Base-by-base conservation (phyloP, 2,888 invertebrate species). In the Nymphalis polychloros region DNA sequence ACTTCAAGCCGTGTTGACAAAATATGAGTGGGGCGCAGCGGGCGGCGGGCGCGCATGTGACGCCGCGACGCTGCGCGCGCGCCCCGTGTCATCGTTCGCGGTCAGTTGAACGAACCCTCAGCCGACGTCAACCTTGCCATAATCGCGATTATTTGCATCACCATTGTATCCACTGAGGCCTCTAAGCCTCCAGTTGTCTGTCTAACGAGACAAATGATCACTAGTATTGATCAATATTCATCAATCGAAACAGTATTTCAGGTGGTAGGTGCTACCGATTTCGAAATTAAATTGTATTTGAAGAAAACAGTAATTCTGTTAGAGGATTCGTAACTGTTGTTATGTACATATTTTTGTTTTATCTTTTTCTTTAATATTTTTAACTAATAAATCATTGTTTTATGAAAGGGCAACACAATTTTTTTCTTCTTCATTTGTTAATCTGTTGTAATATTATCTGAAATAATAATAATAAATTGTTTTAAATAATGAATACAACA, bases 51-150 rank as follows among this genome's bases (percentile, higher is more conserved):
- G 75, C 76, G 74, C 77, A 75, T 75, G 75, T 76, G 77, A 72
- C 87, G 88, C 82, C 87, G 86, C 87, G 89, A 84, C 87, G 88
- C 85, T 84, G 85, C 85, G 84, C 83, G 80, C 80, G 85, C 84
- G 69, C 69, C 87, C 90, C 88, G 92, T 91, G 92, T 92, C 92
- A 92, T 92, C 92, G 92, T 75, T 91, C 92, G 90, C 90, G 88
- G 90, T 89, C 90, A 90, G 92, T 92, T 92, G 89, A 92, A 92
- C 92, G 92, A 92, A 91, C 92, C 92, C 88, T 85, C 87, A 77
- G 84, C 77, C 89, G 92, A 84, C 90, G 89, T 89, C 91, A 92
- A 90, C 91, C 90, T 91, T 90, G 90, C 90, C 90, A 90, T 92
- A 90, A 91, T 92, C 90, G 89, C 87, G 87, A 89, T 91, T 88